A percentile compares a stretch with the other conserved stretches of the same genome.
Evolutionary conservation across 2,797 vertebrate species (phyloP).

Genomic region (Malacoraja senta): DNA sequence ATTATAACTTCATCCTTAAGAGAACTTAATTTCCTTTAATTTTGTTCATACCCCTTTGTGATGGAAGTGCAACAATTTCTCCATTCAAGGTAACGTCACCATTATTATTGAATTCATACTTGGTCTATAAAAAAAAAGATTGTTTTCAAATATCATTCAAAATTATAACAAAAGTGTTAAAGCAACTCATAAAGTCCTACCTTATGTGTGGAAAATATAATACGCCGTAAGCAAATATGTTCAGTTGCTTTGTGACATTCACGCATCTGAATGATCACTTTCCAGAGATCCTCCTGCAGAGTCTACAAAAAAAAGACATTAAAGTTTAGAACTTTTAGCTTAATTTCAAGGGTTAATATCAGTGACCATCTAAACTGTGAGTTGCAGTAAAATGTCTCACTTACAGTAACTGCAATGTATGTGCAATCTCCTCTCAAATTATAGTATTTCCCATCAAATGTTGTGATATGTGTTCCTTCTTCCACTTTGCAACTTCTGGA

Average conservation of each 20-base stretch:
- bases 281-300: conserved; percentile 47
- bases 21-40: not conserved
- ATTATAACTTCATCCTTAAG: not conserved
- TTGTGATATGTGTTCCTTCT: conserved; percentile 23
- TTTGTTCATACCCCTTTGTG: not conserved
- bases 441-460: conserved; percentile 32
- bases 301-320: not conserved
- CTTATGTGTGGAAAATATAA: conserved; percentile 44
- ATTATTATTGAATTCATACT: conserved; percentile 47
- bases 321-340: not conserved
- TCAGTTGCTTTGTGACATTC: conserved; percentile 43
- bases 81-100: conserved; percentile 46
- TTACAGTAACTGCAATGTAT: conserved; percentile 52
- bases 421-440: conserved; percentile 15
- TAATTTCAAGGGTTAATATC: not conserved
- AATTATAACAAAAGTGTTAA: not conserved
- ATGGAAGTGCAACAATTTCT: not conserved
- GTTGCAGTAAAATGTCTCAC: conserved; percentile 28
- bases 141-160: not conserved
- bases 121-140: conserved; percentile 46
- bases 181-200: conserved; percentile 45
- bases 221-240: conserved; percentile 46
- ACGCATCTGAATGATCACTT: conserved; percentile 44
- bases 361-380: not conserved
- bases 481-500: conserved; percentile 41